Base-by-base conservation (phyloP, 2,888 invertebrate genomes). In the Charanyca ferruginea region DNA sequence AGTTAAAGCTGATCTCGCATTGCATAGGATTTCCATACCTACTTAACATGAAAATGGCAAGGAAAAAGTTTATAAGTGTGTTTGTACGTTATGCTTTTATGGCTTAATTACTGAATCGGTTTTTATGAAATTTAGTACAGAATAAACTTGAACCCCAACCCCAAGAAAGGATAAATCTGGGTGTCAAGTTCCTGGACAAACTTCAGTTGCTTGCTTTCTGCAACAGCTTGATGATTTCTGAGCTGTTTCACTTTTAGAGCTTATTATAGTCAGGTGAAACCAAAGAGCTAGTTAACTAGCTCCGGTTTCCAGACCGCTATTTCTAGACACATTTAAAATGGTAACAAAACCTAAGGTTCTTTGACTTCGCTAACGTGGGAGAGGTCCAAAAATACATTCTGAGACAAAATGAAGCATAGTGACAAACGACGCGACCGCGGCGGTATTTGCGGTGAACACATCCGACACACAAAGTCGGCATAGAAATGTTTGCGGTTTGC, bases 371-470 rank as follows among this genome's bases (percentile, higher is more conserved):
- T 42, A 57, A 72, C 47, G 45, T 53, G 58, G 59, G 67, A 57
- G 58, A 77, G 74, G 77, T 66, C 55, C 59, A 28, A 22, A 63
- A 77, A 75, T 75, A 75, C 62, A 62, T 62, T 66, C 52, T n/a
- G 44, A 59, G 25, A 52, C 55, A 72, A 72, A 72, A 72, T 66
- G 51, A 62, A 76, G 42, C 51, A 59, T 32, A 51, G 58, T 52
- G 66, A 71, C 66, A 52, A 35, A 57, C 48, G 48, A 66, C 71
- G 16, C 35, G 48, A 62, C 71, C 16, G 22, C 45, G 52, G n/a
- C 28, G 52, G 45, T 49, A 65, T 75, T 65, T 61, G 57, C 45
- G 71, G 66, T 13, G 23, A 48, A 42, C 18, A 60, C 55, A 51
- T n/a, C 41, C 41, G 67, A 25, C 58, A 44, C 57, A 58, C 48